These are phyloP conservation scores for Triplophysa bombifrons DNA, from an alignment of 2,797 vertebrate genomes.

Conservation along the genomic window DNA sequence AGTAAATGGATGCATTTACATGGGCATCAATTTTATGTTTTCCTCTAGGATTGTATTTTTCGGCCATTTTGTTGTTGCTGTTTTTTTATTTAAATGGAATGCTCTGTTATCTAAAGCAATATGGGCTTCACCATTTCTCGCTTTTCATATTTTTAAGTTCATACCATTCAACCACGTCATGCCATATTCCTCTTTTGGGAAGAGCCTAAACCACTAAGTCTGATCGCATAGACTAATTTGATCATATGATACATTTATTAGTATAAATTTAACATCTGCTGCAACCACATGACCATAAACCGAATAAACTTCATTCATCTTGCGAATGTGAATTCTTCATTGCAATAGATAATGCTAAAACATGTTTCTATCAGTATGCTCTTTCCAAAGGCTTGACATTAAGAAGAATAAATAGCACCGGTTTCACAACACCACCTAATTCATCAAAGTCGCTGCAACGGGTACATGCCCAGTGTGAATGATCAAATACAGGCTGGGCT, in stretches of 20 bases:
- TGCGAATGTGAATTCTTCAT: slow-evolving; percentile 42
- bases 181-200: slow-evolving; percentile 16
- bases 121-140: slow-evolving; percentile 14
- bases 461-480: slow-evolving; percentile 60
- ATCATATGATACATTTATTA: slow-evolving; percentile 36
- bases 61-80: background rate
- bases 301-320: slow-evolving; percentile 33
- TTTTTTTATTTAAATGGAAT: background rate
- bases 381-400: slow-evolving; percentile 61
- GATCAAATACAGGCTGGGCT: slow-evolving; percentile 55
- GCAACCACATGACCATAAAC: slow-evolving; percentile 28
- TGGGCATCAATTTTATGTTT: slow-evolving; percentile 12
- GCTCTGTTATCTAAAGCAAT: slow-evolving; percentile 18
- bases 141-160: slow-evolving; percentile 10
- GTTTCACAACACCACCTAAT: slow-evolving; percentile 60
- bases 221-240: slow-evolving; percentile 35
- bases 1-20: slow-evolving; percentile 51
- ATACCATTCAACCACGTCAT: slow-evolving; percentile 25
- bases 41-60: slow-evolving; percentile 8
- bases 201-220: background rate
- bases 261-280: slow-evolving; percentile 34
- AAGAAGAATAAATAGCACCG: slow-evolving; percentile 63
- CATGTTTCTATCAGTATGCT: slow-evolving; percentile 55
- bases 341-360: slow-evolving; percentile 54
- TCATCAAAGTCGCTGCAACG: slow-evolving; percentile 59